Conservation (phyloP, 2,113 vertebrate species). For the Murina feae region DNA sequence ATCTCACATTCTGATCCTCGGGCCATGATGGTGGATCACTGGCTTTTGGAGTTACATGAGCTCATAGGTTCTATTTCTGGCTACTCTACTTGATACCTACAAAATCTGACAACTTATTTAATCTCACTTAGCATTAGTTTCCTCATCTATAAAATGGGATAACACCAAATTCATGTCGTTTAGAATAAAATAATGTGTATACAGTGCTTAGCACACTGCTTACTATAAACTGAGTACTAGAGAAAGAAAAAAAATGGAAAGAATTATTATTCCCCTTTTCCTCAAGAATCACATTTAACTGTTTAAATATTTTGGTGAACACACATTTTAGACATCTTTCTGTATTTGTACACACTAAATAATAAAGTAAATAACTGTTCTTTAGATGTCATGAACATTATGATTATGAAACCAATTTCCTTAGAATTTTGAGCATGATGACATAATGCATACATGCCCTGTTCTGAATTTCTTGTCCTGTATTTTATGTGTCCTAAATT, state of each 20-base stretch:
- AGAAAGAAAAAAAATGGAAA: background rate
- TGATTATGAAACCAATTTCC: background rate
- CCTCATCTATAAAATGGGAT: background rate
- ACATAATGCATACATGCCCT: background rate
- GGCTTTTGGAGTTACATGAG: background rate
- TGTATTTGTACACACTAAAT: background rate
- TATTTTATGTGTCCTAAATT: background rate
- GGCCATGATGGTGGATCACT: too few species aligned
- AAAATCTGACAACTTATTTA: background rate
- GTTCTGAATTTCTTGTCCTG: background rate
- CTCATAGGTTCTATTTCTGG: background rate
- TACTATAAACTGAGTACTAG: background rate
- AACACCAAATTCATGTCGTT: background rate
- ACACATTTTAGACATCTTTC: constrained; percentile 9
- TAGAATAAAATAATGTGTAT: background rate
- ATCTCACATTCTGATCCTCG: background rate
- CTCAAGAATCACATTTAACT: background rate
- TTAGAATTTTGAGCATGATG: background rate
- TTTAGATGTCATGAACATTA: background rate
- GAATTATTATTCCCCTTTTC: background rate
- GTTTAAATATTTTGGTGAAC: background rate
- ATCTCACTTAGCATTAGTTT: background rate
- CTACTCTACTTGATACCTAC: background rate
- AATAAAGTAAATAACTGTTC: background rate
- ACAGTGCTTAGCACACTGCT: background rate